Evolutionary conservation across 2,888 invertebrate species (phyloP).

Genomic region (Agonopterix alstromeriana): DNA sequence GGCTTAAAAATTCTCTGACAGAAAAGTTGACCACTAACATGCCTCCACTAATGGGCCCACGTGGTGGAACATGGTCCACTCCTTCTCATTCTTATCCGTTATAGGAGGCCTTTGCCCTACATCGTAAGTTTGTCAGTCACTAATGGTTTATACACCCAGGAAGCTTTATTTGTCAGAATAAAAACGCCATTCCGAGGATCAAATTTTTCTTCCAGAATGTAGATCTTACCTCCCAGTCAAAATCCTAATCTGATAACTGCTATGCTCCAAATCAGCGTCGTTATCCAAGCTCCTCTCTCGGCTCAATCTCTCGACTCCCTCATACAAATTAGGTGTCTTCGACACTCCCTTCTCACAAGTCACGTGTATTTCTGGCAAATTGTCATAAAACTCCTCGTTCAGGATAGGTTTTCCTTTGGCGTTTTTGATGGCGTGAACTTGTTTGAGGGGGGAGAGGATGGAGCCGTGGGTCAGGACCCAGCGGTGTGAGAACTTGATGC

Average conservation of each 20-base stretch:
- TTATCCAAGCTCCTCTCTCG: constrained; percentile 39
- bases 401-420: constrained; percentile 55
- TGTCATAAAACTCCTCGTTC: constrained; percentile 59
- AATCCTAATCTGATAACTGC: constrained; percentile 60
- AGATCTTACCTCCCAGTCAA: constrained; percentile 48
- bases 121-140: too few relatives aligned
- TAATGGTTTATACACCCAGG: too few relatives aligned
- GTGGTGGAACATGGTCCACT: too few relatives aligned
- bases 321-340: constrained; percentile 33
- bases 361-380: constrained; percentile 63
- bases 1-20: too few relatives aligned
- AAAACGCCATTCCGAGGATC: too few relatives aligned
- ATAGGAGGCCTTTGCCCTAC: too few relatives aligned
- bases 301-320: constrained; percentile 50
- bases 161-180: too few relatives aligned
- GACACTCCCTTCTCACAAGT: constrained; percentile 51
- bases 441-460: constrained; percentile 60
- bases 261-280: constrained; percentile 47
- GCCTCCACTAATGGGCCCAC: too few relatives aligned
- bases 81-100: too few relatives aligned
- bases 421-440: constrained; percentile 51
- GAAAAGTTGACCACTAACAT: too few relatives aligned
- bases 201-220: too few relatives aligned
- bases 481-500: constrained; percentile 67
- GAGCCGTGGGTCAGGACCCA: constrained; percentile 75